These are phyloP conservation scores for Leptatherina wallacei DNA, from an alignment of 2,797 vertebrate genomes.

Conservation along the genomic window DNA sequence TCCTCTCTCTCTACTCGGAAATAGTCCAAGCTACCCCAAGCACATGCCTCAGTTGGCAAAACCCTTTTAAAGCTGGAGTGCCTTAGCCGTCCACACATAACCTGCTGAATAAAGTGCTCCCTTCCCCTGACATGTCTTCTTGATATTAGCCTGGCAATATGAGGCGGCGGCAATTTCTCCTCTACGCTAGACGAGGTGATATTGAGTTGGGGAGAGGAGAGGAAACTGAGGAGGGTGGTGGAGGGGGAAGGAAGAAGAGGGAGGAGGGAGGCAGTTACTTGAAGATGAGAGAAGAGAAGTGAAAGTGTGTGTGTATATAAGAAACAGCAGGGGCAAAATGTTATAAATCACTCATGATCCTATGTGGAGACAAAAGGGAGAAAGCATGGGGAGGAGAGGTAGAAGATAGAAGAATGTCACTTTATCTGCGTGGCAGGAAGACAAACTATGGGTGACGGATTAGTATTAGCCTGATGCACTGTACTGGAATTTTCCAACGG, in stretches of 20 bases:
- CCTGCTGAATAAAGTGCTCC: slow-evolving; percentile 77
- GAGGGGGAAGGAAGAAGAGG: slow-evolving; percentile 12
- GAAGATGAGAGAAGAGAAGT: slow-evolving; percentile 61
- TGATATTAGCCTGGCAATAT: slow-evolving; percentile 78
- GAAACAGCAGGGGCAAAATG: slow-evolving; percentile 77
- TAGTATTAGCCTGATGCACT: slow-evolving; percentile 70
- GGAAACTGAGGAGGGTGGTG: slow-evolving; percentile 73
- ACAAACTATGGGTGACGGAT: slow-evolving; percentile 78
- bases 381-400: slow-evolving; percentile 49
- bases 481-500: slow-evolving; percentile 67
- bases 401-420: slow-evolving; percentile 65
- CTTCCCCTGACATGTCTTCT: slow-evolving; percentile 77
- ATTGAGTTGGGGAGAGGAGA: slow-evolving; percentile 77
- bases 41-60: slow-evolving; percentile 72
- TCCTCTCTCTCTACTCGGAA: slow-evolving; percentile 39
- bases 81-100: slow-evolving; percentile 64
- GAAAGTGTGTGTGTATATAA: slow-evolving; percentile 41
- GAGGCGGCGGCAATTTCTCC: slow-evolving; percentile 76
- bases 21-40: slow-evolving; percentile 65
- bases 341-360: slow-evolving; percentile 81
- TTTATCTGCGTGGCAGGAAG: slow-evolving; percentile 74
- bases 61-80: slow-evolving; percentile 65
- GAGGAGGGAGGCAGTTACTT: slow-evolving; percentile 20
- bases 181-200: slow-evolving; percentile 71
- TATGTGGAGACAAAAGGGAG: slow-evolving; percentile 62